Evolutionary conservation across 2,888 invertebrate species (phyloP).

Genomic region (Papilio demoleus): DNA sequence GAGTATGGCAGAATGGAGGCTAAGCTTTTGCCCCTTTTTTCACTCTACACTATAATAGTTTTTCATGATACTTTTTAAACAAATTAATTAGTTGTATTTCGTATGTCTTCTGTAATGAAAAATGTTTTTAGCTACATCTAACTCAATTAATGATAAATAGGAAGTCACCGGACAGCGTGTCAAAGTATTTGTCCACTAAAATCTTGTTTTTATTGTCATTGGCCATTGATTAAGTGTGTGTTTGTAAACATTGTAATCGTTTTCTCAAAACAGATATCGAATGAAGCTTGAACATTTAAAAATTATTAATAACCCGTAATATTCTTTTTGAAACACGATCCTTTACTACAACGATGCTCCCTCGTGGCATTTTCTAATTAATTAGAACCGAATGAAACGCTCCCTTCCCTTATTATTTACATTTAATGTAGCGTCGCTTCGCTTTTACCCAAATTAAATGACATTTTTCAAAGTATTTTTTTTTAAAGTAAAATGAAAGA

Average conservation of each 20-base stretch:
- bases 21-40: too few species aligned
- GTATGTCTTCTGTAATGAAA: too few species aligned
- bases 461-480: slow-evolving; percentile 35
- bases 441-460: slow-evolving; percentile 43
- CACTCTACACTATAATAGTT: too few species aligned
- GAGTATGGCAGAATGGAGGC: too few species aligned
- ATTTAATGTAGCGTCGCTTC: slow-evolving; percentile 43
- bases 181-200: too few species aligned
- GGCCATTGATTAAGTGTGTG: too few species aligned
- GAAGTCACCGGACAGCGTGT: too few species aligned
- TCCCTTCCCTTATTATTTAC: slow-evolving; percentile 48
- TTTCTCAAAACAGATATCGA: slow-evolving; percentile 10
- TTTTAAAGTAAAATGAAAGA: slow-evolving; percentile 24
- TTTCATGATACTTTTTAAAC: too few species aligned
- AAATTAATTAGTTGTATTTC: too few species aligned
- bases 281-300: slow-evolving; percentile 21
- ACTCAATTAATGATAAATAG: too few species aligned
- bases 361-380: slow-evolving; percentile 48
- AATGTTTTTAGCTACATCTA: too few species aligned
- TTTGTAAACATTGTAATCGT: slow-evolving; percentile 1
- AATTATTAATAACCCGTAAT: slow-evolving; percentile 43
- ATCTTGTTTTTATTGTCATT: too few species aligned
- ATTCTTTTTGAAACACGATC: slow-evolving; percentile 45
- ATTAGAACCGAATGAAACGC: slow-evolving; percentile 51
- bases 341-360: slow-evolving; percentile 41